Evolutionary conservation across 37 sponge, comb jelly and placozoan genomes (phyloP), one percentile per base, ranked within the genome.

Genomic region (Beroe ovata): DNA sequence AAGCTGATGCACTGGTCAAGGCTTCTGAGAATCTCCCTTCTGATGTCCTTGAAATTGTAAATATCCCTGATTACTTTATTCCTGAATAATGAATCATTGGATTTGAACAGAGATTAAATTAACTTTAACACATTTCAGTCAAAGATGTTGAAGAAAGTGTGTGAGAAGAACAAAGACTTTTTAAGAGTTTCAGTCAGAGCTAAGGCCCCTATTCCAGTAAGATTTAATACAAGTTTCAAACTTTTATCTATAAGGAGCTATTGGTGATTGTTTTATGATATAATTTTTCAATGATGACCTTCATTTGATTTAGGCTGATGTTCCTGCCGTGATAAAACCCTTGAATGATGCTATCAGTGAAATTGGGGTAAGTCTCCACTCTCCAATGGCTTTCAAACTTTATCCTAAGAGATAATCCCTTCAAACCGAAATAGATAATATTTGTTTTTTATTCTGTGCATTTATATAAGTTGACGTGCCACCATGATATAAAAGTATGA

Each of bases 241-340:
- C 54, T 47, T 47, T 47, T 47, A 16, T 11, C 54, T 16, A 16
- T 11, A 47, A 16, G 6, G 54, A 47, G 11, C 6, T 16, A 47
- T 47, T 6, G 6, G 11, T 47, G 11, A 11, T 47, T 6, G 6
- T 16, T 16, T 47, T 47, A 16, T 11, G 54, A 6, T 47, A 11
- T 47, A 47, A 47, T 16, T 6, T 47, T 47, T 16, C 6, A 47
- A 11, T 47, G 11, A 16, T 47, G 11, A 47, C 6, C 11, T 47
- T 47, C 11, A 47, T 47, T 47, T 11, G 54, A 47, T 47, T 47
- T 47, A 89, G 90, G 90, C 91, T 39, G 91, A 89, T 64, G n/a
- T 64, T 16, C 64, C 71, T 38, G 64, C 29, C 0, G 72, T 90
- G 20, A 91, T 66, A 33, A 90, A 90, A 38, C 61, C 89, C 0